A percentile compares a stretch with the other conserved stretches of the same genome.
These are phyloP conservation scores for Diplodus sargus DNA, from an alignment of 2,797 vertebrate species.

Conservation along the genomic window DNA sequence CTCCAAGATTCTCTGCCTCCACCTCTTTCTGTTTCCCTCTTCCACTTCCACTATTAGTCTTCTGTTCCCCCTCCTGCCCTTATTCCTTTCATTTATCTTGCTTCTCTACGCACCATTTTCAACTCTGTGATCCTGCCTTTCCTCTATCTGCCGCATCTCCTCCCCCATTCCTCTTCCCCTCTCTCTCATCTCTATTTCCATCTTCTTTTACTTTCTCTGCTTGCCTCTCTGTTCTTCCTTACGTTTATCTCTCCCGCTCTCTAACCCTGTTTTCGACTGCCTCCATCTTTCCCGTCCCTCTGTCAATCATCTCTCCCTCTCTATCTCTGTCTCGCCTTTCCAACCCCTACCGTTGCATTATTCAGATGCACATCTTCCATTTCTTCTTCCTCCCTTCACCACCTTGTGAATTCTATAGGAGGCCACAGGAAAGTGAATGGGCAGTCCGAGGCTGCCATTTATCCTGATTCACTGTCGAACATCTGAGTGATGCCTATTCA, in stretches of 20 bases:
- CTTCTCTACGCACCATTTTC: slow-evolving; percentile 45
- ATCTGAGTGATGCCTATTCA: slow-evolving; percentile 69
- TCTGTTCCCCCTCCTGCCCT: slow-evolving; percentile 28
- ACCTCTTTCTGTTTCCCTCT: slow-evolving; percentile 21
- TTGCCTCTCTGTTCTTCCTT: slow-evolving; percentile 22
- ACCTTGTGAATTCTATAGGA: slow-evolving; percentile 57
- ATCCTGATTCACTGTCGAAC: slow-evolving; percentile 71
- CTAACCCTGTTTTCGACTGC: slow-evolving; percentile 39
- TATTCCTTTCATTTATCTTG: slow-evolving; percentile 48
- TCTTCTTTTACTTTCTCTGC: slow-evolving; percentile 13
- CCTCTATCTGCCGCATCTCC: slow-evolving; percentile 12
- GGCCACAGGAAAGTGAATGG: slow-evolving; percentile 46
- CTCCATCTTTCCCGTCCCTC: slow-evolving; percentile 35
- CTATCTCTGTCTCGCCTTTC: slow-evolving; percentile 22
- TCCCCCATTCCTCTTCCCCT: slow-evolving; percentile 20
- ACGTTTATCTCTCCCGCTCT: slow-evolving; percentile 9
- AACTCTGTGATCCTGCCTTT: slow-evolving; percentile 42
- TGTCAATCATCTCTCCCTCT: slow-evolving; percentile 62
- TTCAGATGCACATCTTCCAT: slow-evolving; percentile 63
- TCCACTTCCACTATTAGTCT: slow-evolving; percentile 43
- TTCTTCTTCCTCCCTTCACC: slow-evolving; percentile 25
- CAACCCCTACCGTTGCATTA: slow-evolving; percentile 68
- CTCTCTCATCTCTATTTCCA: slow-evolving; percentile 45
- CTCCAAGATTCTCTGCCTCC: slow-evolving; percentile 34
- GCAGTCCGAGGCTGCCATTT: slow-evolving; percentile 61